Evolutionary conservation across 1,140 invertebrate species (phyloP).

Genomic region (Drosophila tristis): DNA sequence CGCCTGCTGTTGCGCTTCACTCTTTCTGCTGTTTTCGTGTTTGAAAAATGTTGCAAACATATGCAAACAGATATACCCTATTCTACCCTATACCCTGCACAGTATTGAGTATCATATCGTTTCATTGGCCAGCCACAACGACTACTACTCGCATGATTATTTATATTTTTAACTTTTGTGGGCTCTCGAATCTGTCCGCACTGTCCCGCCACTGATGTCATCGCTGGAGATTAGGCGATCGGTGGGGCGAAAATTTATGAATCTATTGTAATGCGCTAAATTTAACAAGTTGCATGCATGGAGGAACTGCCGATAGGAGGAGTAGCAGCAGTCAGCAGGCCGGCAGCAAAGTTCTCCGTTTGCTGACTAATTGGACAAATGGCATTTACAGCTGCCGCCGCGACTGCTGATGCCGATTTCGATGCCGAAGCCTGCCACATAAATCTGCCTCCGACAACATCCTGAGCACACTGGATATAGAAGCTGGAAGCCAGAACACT

Average conservation of each 20-base stretch:
- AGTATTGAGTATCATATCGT: conserved; percentile 6
- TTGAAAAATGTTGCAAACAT: no score
- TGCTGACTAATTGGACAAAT: conserved; percentile 80
- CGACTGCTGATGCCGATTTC: conserved; percentile 7
- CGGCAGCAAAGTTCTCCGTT: conserved; percentile 28
- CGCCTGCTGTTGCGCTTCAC: no score
- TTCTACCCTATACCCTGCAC: neutral
- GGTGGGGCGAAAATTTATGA: conserved; percentile 69
- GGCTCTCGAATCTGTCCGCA: conserved; percentile 32
- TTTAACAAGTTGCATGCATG: conserved; percentile 72
- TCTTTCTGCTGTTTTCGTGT: no score
- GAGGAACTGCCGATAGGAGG: neutral
- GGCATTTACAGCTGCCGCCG: conserved; percentile 77
- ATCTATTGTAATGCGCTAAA: conserved; percentile 79
- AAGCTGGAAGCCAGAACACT: conserved; percentile 60
- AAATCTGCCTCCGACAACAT: conserved; percentile 75
- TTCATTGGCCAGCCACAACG: conserved; percentile 43
- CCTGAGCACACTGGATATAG: conserved; percentile 40
- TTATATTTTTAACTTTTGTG: conserved; percentile 56
- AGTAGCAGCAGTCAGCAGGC: conserved; percentile 2
- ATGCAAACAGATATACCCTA: neutral
- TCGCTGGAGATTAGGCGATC: conserved; percentile 61
- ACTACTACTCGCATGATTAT: conserved; percentile 53
- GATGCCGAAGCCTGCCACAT: conserved; percentile 65
- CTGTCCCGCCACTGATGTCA: conserved; percentile 51